Base-by-base conservation (phyloP, 2,888 invertebrate species). In the Criorhina ranunculi region DNA sequence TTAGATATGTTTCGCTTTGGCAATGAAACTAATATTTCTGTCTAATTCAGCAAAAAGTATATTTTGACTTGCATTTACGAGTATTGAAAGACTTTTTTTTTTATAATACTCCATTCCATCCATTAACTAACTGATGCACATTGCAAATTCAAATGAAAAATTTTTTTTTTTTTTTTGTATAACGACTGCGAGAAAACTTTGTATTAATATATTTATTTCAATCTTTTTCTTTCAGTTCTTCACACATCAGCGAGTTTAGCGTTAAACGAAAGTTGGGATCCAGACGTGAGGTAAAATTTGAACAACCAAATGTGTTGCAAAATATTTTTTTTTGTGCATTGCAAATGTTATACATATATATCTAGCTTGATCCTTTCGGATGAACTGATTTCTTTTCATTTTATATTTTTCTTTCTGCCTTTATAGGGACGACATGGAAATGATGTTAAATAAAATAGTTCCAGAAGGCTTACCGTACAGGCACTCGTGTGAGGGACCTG, bases 391-490 rank as follows among this genome's bases (percentile, higher is more conserved):
- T 67, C 42, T 35, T 44, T 42, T 66, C 12, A 44, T 57, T 37
- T 73, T 9, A 8, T 40, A 44, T 64, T 64, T 73, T 88, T 24
- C 46, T 60, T 78, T 64, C 33, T 5, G 33, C 6, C 12, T 60
- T 86, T 85, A 42, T 88, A 95, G 98, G 93, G 98, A 98, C 92
- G 99, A 99, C 92, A 98, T 98, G 98, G 98, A 99, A 93, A 98
- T 98, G 98, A 98, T 99, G 97, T 94, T 99, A 93, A 98, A 98
- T 93, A 98, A 98, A 95, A 97, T 99, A 93, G 97, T 99, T 93
- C 98, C 98, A 92, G 98, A 99, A 95, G 98, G 96, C 90, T 94
- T 98, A 93, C 96, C 96, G 89, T 99, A 98, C 93, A 95, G 97
- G 93, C 99, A 99, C 93, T 97, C 97, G 87, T 98, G 98, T 93